These are phyloP conservation scores for Metopia argyrocephala DNA, from an alignment of 2,888 invertebrate species.

Conservation along the genomic window DNA sequence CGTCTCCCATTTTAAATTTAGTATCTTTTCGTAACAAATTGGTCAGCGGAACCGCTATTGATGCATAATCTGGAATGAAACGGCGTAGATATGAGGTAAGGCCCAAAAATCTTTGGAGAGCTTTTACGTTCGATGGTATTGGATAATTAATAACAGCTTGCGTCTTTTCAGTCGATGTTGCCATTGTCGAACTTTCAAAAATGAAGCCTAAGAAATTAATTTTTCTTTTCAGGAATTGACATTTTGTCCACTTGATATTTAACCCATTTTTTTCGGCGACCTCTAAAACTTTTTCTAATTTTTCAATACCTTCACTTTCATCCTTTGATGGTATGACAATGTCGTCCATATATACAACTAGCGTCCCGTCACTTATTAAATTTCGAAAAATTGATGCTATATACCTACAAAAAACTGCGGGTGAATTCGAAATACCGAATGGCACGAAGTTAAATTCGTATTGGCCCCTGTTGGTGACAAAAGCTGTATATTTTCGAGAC, in stretches of 20 bases:
- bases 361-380: not conserved
- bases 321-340: conserved; percentile 9
- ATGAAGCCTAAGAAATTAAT: no score
- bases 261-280: conserved; percentile 32
- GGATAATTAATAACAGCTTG: no score
- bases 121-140: no score
- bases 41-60: no score
- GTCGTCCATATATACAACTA: conserved; percentile 28
- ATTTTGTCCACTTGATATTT: conserved; percentile 23
- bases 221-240: not conserved
- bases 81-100: no score
- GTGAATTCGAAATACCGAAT: conserved; percentile 14
- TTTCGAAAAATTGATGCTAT: not conserved
- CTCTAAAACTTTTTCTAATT: conserved; percentile 11
- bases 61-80: no score
- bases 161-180: not conserved
- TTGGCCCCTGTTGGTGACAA: conserved; percentile 52
- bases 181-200: no score
- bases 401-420: no score
- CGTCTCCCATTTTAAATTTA: no score
- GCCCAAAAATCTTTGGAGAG: no score
- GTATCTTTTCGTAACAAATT: no score
- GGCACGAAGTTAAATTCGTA: conserved; percentile 54
- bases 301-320: conserved; percentile 31
- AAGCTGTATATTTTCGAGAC: conserved; percentile 41